Percentiles rank a stretch among this genome's conserved stretches.
Evolutionary conservation across 2,888 invertebrate species (phyloP).

Genomic region (Drosophila percnosoma): DNA sequence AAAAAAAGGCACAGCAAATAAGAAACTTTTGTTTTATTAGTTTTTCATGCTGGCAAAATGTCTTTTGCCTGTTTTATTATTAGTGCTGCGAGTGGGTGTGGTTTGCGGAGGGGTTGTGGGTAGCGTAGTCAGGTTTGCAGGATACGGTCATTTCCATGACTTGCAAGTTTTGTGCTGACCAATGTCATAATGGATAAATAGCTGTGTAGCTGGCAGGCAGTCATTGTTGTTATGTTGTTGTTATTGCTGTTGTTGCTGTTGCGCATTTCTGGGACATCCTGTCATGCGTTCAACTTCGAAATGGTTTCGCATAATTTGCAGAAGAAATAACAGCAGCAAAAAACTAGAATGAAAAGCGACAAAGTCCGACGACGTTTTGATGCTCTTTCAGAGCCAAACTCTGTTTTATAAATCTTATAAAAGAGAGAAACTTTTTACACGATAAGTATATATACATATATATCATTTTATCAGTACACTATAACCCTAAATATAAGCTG

Average conservation of each 20-base stretch:
- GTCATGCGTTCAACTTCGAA: slow-evolving; percentile 82
- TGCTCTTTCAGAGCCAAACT: not conserved
- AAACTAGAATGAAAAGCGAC: not conserved
- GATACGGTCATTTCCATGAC: slow-evolving; percentile 68
- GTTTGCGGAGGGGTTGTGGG: not conserved
- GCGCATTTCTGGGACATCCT: slow-evolving; percentile 54
- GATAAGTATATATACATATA: too few species aligned
- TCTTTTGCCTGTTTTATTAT: slow-evolving; percentile 78
- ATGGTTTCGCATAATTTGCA: slow-evolving; percentile 84
- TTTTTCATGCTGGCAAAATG: slow-evolving; percentile 74
- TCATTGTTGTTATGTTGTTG: slow-evolving; percentile 7
- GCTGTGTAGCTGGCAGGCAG: slow-evolving; percentile 10
- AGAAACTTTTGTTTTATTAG: slow-evolving; percentile 79
- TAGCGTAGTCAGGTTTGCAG: slow-evolving; percentile 4
- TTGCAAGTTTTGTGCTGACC: slow-evolving; percentile 82
- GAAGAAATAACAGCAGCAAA: slow-evolving; percentile 50
- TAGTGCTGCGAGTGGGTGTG: slow-evolving; percentile 21
- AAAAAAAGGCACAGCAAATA: slow-evolving; percentile 52
- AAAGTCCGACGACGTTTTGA: not conserved
- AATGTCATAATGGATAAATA: slow-evolving; percentile 71
- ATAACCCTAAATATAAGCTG: not conserved
- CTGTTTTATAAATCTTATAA: not conserved
- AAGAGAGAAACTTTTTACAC: not conserved
- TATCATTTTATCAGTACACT: too few species aligned
- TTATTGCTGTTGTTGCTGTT: slow-evolving; percentile 10